Conservation (phyloP, 1,140 invertebrate genomes). For the Tetraneura akinire region DNA sequence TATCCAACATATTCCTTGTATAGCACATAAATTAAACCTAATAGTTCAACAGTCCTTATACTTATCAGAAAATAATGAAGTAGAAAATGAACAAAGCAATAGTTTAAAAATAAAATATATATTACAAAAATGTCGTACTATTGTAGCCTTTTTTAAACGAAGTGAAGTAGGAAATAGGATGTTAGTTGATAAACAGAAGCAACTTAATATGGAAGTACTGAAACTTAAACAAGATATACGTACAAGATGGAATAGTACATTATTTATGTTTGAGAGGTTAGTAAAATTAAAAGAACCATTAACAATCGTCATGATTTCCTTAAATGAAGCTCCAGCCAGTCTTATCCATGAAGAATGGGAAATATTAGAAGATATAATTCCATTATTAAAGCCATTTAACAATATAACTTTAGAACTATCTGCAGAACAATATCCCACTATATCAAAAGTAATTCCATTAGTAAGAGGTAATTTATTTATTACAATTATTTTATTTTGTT, state of each 20-base stretch:
- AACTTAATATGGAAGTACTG: background rate
- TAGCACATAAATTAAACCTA: background rate
- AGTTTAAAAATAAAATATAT: background rate
- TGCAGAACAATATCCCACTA: constrained; percentile 31
- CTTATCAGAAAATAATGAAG: background rate
- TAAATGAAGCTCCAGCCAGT: background rate
- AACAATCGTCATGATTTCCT: background rate
- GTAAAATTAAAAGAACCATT: background rate
- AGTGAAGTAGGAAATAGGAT: constrained; percentile 10
- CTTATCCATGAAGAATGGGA: constrained; percentile 13
- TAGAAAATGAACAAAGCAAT: background rate
- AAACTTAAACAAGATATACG: constrained; percentile 15
- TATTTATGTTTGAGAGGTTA: constrained; percentile 13
- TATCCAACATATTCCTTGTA: constrained; percentile 9
- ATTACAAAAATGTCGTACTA: constrained; percentile 7
- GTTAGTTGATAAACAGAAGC: background rate
- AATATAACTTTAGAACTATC: constrained; percentile 1
- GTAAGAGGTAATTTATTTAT: constrained; percentile 19
- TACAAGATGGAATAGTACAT: constrained; percentile 21
- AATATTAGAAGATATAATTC: constrained; percentile 5
- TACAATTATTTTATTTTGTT: background rate
- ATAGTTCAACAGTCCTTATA: background rate
- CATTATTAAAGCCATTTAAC: background rate
- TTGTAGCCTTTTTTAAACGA: constrained; percentile 12
- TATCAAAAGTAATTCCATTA: constrained; percentile 22